Percentiles rank a stretch among this genome's conserved stretches.
Conservation (phyloP, 2,888 invertebrate species). For the Euspilapteryx auroguttella region DNA sequence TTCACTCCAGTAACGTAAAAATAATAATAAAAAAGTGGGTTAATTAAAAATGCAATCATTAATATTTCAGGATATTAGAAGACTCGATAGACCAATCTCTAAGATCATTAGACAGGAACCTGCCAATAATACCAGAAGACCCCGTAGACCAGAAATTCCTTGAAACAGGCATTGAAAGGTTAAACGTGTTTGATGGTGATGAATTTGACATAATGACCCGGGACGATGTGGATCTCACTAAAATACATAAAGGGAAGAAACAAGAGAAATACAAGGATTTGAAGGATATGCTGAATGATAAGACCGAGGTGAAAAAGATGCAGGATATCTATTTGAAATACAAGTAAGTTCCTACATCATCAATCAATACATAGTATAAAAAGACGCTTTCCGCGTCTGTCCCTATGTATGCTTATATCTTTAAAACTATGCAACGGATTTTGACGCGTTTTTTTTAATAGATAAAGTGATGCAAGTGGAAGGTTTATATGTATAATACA, state of each 20-base stretch:
- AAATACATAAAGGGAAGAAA: slow-evolving; percentile 59
- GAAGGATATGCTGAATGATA: slow-evolving; percentile 71
- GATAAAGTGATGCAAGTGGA: too few species aligned
- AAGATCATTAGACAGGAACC: slow-evolving; percentile 42
- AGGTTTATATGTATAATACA: too few species aligned
- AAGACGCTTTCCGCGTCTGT: too few species aligned
- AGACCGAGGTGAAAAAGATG: slow-evolving; percentile 53
- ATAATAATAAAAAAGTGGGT: too few species aligned
- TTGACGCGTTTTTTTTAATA: too few species aligned
- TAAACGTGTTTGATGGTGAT: slow-evolving; percentile 76
- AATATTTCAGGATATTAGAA: slow-evolving; percentile 81
- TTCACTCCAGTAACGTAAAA: too few species aligned
- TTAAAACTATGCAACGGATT: too few species aligned
- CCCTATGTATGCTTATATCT: too few species aligned
- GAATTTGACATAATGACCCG: slow-evolving; percentile 75
- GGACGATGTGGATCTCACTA: slow-evolving; percentile 49
- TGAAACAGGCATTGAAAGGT: slow-evolving; percentile 59
- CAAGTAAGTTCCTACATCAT: slow-evolving; percentile 37
- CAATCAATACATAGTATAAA: too few species aligned
- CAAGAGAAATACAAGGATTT: slow-evolving; percentile 65
- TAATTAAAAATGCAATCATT: too few species aligned
- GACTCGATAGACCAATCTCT: slow-evolving; percentile 51
- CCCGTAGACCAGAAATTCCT: slow-evolving; percentile 49
- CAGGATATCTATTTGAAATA: slow-evolving; percentile 64
- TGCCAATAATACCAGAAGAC: slow-evolving; percentile 69